Evolutionary conservation across 2,888 invertebrate species (phyloP), one percentile per base, ranked within the genome.

Genomic region (Ornithoptera priamus): DNA sequence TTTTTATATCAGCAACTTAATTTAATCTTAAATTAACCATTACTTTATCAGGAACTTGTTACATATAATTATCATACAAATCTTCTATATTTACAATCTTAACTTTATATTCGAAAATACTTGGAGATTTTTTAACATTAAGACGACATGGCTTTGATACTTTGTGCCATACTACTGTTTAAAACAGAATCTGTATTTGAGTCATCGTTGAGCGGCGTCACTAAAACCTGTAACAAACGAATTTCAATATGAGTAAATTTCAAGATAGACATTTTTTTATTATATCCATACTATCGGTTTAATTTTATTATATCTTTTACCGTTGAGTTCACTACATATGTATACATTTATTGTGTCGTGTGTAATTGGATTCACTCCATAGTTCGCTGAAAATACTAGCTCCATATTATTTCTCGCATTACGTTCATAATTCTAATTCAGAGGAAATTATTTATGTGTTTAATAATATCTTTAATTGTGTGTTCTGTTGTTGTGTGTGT

Each of bases 161-260:
- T 77, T 72, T 89, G 85, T 67, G 84, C 81, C 72, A 87, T 81
- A 76, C 80, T 85, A 62, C 76, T 84, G 74, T 84, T 83, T 74
- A 87, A 73, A 39, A 81, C 74, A n/a, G 80, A 71, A n/a, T 85
- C 85, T 53, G 74, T 81, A 68, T 76, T 81, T 17, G 83, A 77
- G 18, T 84, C 83, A 6, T 85, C 85, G 60, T 74, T 80, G 46
- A 92, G 85, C 1, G 87, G 87, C 3, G 90, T 88, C 2, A 91
- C 91, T 42, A 82, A 72, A 15, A 91, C 89, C 92, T 92, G 84
- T 72, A 42, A 75, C 70, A 68, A 73, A 36, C 62, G 71, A 57
- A 46, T 39, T 39, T 39, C 39, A 39, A 36, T 10, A 39, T 39
- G 10, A 39, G 39, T 39, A 30, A 30, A 2, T 30, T 39, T 39